Conservation (phyloP, 2,888 invertebrate species). For the Orthosia gothica region DNA sequence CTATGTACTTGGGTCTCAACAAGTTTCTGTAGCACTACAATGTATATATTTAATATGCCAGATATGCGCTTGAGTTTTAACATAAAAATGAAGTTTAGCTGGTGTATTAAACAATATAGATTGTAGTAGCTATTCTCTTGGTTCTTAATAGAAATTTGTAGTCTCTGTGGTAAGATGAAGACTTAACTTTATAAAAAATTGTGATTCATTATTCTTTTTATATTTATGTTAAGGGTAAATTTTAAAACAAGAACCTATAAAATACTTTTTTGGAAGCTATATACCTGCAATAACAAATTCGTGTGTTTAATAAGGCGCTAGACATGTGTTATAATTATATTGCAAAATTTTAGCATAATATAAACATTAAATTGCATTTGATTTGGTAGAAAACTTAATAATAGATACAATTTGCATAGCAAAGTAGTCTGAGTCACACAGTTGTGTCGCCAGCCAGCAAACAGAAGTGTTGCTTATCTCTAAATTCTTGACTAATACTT, state of each 20-base stretch:
- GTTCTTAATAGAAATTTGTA: no score
- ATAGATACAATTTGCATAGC: not conserved
- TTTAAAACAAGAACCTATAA: not conserved
- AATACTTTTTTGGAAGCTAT: not conserved
- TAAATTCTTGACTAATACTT: not conserved
- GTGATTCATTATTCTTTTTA: no score
- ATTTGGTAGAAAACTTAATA: not conserved
- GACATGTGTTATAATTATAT: not conserved
- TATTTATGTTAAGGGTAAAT: not conserved
- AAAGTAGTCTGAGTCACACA: not conserved
- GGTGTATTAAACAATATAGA: no score
- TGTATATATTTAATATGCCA: no score
- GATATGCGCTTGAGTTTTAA: no score
- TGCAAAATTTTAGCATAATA: not conserved
- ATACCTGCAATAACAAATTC: not conserved
- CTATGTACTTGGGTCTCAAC: not conserved
- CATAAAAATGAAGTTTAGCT: no score
- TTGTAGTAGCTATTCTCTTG: no score
- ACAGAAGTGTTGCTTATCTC: not conserved
- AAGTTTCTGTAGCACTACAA: no score
- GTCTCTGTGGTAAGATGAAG: no score
- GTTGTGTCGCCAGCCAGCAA: not conserved
- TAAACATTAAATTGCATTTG: constrained; percentile 23
- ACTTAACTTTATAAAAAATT: no score
- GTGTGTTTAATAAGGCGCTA: not conserved